Conservation (phyloP, 2,113 vertebrate genomes). For the Boulengeromyrus knoepffleri region DNA sequence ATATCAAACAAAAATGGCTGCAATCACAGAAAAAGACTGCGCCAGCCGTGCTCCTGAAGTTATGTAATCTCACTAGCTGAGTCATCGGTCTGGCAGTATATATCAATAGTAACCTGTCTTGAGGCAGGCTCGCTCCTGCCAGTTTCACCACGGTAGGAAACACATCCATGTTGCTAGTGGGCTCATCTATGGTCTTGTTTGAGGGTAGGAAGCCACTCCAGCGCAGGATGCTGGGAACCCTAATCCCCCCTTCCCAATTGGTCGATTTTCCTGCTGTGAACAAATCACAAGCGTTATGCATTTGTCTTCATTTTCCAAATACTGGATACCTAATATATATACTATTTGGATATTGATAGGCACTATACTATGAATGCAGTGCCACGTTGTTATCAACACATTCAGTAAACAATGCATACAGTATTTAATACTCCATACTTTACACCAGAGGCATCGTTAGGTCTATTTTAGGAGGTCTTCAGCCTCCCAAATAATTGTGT, state of each 20-base stretch:
- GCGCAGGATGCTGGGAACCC: conserved; percentile 70
- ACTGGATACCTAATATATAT: neutral
- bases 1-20: neutral
- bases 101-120: conserved; percentile 64
- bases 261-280: conserved; percentile 74
- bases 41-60: neutral
- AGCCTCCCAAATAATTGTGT: neutral
- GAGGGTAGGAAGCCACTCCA: conserved; percentile 61
- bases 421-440: neutral
- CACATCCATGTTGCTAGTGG: conserved; percentile 86
- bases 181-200: conserved; percentile 52
- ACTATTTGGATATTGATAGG: neutral
- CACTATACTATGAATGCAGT: neutral
- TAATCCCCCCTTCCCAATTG: conserved; percentile 85
- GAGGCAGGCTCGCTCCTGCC: conserved; percentile 52
- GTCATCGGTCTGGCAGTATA: neutral
- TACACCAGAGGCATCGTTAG: neutral
- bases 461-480: neutral
- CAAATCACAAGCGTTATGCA: too few relatives aligned
- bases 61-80: neutral
- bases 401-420: neutral
- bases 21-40: neutral
- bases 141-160: conserved; percentile 71
- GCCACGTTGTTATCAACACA: neutral
- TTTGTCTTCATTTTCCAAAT: neutral